Base-by-base conservation (phyloP, 2,113 vertebrate species). In the Bolborhynchus lineola region DNA sequence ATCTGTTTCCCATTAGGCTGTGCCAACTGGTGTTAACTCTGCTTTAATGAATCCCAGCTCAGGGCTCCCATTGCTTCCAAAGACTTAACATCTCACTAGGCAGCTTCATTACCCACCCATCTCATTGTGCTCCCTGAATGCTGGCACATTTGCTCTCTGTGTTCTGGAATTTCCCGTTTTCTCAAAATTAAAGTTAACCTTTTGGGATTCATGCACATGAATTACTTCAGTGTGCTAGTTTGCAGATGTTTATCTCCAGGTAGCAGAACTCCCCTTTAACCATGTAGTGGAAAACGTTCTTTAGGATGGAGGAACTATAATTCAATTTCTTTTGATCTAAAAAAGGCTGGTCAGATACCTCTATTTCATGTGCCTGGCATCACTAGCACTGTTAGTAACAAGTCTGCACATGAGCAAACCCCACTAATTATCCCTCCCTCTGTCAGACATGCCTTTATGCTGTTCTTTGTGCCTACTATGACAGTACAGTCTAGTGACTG, bases 151-250 rank as follows among this genome's bases (percentile, higher is more conserved):
- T 25, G 31, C 86, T 82, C 42, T 72, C 2, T 8, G 0, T 41
- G 77, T 89, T 97, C 95, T 87, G 96, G 96, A 96, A 96, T 91
- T 95, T 95, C 95, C 96, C 74, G 93, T 96, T 96, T 96, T 95
- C 94, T 79, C 52, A 23, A 92, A 96, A 93, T 91, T 97, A 64
- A 89, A 95, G 89, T 75, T 90, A 47, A 47, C 74, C 83, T 91
- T 95, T 96, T 35, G 26, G 89, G 86, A 95, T 95, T 84, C 84
- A 76, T 76, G 91, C 81, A 81, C 84, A 89, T 92, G 93, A 96
- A 96, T 95, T 97, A 95, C 89, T 82, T 67, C 10, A 0, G 52
- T 33, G 80, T 89, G 91, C 74, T 89, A 20, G 95, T 79, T 23
- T 84, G 81, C 89, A 95, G 96, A 95, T 97, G 62, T 76, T 96